Evolutionary conservation across 2,888 invertebrate species (phyloP).

Genomic region (Eupithecia tripunctaria): DNA sequence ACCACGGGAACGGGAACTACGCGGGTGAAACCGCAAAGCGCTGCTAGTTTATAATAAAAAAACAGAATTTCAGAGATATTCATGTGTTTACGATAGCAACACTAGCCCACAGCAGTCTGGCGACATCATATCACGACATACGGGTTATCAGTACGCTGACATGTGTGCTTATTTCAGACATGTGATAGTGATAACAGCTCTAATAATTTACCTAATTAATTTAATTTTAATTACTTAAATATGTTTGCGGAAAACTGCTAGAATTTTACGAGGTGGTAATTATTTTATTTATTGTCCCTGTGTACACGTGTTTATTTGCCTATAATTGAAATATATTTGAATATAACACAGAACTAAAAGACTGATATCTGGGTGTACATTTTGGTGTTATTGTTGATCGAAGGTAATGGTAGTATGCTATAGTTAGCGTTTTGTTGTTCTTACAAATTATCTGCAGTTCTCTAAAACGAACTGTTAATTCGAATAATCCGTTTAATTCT

Average conservation of each 20-base stretch:
- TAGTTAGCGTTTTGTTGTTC: too few relatives aligned
- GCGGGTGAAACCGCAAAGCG: too few relatives aligned
- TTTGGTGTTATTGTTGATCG: too few relatives aligned
- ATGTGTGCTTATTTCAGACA: slow-evolving; percentile 21
- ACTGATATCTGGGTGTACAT: neutral
- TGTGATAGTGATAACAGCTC: slow-evolving; percentile 21
- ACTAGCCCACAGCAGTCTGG: slow-evolving; percentile 35
- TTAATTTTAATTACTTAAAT: slow-evolving; percentile 1
- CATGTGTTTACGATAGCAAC: slow-evolving; percentile 13
- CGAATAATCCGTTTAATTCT: slow-evolving; percentile 6
- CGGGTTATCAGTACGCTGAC: slow-evolving; percentile 13
- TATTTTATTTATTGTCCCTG: neutral
- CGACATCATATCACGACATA: slow-evolving; percentile 36
- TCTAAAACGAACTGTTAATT: slow-evolving; percentile 6
- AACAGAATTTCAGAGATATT: neutral
- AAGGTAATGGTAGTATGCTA: too few relatives aligned
- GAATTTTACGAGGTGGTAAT: neutral
- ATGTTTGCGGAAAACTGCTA: slow-evolving; percentile 1
- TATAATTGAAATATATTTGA: neutral
- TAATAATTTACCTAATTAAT: slow-evolving; percentile 21
- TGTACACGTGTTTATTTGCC: neutral
- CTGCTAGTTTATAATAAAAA: too few relatives aligned
- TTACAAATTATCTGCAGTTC: neutral
- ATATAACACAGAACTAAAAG: neutral
- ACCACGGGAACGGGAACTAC: too few relatives aligned